Percentiles rank a stretch among this genome's conserved stretches.
These are phyloP conservation scores for Ophraella communa DNA, from an alignment of 2,888 invertebrate genomes.

Conservation along the genomic window DNA sequence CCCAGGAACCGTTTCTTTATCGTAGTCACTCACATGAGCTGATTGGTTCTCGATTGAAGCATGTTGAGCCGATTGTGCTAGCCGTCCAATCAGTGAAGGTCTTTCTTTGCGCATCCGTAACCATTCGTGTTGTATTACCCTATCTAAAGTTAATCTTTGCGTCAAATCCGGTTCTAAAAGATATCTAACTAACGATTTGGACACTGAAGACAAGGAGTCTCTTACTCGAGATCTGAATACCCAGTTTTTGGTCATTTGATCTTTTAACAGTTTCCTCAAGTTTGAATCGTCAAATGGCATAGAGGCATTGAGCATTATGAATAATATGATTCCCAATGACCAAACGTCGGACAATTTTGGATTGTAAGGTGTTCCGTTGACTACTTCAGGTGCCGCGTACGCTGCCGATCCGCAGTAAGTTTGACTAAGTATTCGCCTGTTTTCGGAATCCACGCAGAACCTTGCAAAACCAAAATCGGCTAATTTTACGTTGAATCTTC, in stretches of 20 bases:
- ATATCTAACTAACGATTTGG: slow-evolving; percentile 79
- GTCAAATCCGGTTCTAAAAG: slow-evolving; percentile 87
- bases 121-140: slow-evolving; percentile 81
- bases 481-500: slow-evolving; percentile 85
- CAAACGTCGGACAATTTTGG: slow-evolving; percentile 91
- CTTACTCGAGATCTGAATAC: slow-evolving; percentile 74
- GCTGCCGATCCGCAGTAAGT: slow-evolving; percentile 97
- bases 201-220: slow-evolving; percentile 72
- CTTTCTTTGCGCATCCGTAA: slow-evolving; percentile 69
- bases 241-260: slow-evolving; percentile 84
- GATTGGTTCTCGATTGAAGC: slow-evolving; percentile 49
- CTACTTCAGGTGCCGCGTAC: slow-evolving; percentile 95
- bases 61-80: slow-evolving; percentile 68
- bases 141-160: slow-evolving; percentile 74
- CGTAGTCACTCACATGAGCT: slow-evolving; percentile 42
- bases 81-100: slow-evolving; percentile 66
- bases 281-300: slow-evolving; percentile 95
- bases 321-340: slow-evolving; percentile 90
- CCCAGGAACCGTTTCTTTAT: slow-evolving; percentile 51
- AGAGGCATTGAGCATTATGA: slow-evolving; percentile 91
- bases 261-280: slow-evolving; percentile 79
- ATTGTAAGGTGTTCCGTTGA: slow-evolving; percentile 87
- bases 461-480: slow-evolving; percentile 95
- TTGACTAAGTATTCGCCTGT: slow-evolving; percentile 79
- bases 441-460: slow-evolving; percentile 75